Conservation (phyloP, 2,113 vertebrate species). For the Rhinopomastus cyanomelas region DNA sequence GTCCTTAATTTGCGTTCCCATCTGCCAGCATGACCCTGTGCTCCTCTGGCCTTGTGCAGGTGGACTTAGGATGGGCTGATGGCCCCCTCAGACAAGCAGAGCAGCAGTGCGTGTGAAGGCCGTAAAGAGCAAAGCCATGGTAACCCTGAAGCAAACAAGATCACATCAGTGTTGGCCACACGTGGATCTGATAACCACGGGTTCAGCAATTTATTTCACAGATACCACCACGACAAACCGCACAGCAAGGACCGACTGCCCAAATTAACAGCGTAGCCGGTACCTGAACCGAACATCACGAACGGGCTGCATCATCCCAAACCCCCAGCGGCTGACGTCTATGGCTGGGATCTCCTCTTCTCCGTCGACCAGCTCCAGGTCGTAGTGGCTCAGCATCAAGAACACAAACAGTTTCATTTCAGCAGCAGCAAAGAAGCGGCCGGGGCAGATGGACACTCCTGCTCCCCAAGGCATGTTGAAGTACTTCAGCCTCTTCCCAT, state of each 20-base stretch:
- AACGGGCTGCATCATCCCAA: slow-evolving; percentile 84
- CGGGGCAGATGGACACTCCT: slow-evolving; percentile 85
- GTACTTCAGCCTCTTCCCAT: slow-evolving; percentile 84
- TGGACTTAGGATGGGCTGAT: neutral
- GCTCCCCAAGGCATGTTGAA: slow-evolving; percentile 93
- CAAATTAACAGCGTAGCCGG: slow-evolving; percentile 62
- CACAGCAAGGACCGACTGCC: neutral
- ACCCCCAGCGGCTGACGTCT: slow-evolving; percentile 83
- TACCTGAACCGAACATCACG: slow-evolving; percentile 81
- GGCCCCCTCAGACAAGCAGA: rapidly evolving
- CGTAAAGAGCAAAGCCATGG: neutral
- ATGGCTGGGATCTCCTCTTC: slow-evolving; percentile 76
- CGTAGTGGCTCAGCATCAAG: slow-evolving; percentile 85
- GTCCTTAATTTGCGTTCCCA: neutral
- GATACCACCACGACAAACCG: neutral
- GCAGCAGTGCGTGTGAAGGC: rapidly evolving
- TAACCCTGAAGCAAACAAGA: neutral
- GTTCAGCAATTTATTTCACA: neutral
- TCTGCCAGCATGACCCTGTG: neutral
- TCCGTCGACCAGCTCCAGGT: slow-evolving; percentile 82
- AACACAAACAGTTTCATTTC: slow-evolving; percentile 91
- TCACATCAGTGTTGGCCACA: rapidly evolving
- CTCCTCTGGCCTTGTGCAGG: neutral
- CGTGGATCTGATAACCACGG: rapidly evolving
- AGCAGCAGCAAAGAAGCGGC: slow-evolving; percentile 85